These are phyloP conservation scores for Hirundichthys speculiger DNA, from an alignment of 2,113 vertebrate species.

Conservation along the genomic window DNA sequence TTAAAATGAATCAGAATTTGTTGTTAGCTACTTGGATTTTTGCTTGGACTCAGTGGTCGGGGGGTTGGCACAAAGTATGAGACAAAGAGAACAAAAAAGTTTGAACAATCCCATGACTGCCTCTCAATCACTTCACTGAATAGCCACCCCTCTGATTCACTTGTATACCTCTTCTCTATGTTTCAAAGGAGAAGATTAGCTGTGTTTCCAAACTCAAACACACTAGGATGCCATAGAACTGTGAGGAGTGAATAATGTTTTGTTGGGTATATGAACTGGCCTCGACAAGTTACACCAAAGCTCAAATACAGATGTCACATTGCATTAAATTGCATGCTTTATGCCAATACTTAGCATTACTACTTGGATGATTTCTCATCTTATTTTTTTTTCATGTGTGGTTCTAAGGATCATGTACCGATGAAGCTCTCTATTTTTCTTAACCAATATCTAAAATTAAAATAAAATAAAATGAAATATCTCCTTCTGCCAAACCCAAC, in stretches of 20 bases:
- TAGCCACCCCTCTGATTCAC: not conserved
- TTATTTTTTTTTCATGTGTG: too few relatives aligned
- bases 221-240: not conserved
- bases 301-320: not conserved
- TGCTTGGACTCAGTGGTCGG: constrained; percentile 12
- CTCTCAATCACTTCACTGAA: not conserved
- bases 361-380: too few relatives aligned
- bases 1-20: not conserved
- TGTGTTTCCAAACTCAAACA: not conserved
- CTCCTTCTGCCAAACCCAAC: too few relatives aligned
- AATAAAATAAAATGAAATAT: too few relatives aligned
- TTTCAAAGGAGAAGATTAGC: not conserved
- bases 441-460: too few relatives aligned
- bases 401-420: too few relatives aligned
- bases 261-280: not conserved
- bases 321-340: too few relatives aligned
- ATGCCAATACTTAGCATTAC: too few relatives aligned
- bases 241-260: not conserved
- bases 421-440: too few relatives aligned
- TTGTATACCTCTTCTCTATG: not conserved
- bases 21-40: constrained; percentile 50
- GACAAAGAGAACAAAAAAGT: too few relatives aligned
- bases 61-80: not conserved
- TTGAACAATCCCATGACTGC: not conserved
- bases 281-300: not conserved